A percentile compares a stretch with the other conserved stretches of the same genome.
These are phyloP conservation scores for Notoglanidium macrostoma DNA, from an alignment of 2,797 vertebrate species.

Conservation along the genomic window DNA sequence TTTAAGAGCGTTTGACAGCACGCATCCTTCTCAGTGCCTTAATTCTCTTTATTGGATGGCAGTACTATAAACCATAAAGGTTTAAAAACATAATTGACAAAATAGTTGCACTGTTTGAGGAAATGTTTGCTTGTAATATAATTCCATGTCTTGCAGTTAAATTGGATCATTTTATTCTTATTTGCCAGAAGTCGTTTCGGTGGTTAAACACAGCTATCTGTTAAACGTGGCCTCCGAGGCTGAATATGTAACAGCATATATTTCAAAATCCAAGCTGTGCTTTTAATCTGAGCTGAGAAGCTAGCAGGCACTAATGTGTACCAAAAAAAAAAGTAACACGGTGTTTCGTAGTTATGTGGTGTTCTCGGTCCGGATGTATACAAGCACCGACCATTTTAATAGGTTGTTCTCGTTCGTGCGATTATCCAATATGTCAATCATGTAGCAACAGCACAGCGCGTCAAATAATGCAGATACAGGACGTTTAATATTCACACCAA, in stretches of 20 bases:
- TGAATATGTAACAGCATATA: background rate
- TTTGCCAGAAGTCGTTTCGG: background rate
- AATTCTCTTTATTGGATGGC: background rate
- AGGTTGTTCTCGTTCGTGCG: background rate
- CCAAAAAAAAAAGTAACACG: no score
- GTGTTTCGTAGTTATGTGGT: background rate
- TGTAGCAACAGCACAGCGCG: no score
- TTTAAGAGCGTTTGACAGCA: background rate
- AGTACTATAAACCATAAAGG: background rate
- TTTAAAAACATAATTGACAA: background rate
- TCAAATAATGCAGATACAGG: background rate
- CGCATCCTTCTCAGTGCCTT: background rate
- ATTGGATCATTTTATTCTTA: background rate
- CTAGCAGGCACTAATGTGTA: background rate
- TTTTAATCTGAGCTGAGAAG: background rate
- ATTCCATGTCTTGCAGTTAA: background rate
- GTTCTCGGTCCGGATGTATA: background rate
- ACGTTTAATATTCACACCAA: background rate
- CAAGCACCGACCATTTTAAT: background rate
- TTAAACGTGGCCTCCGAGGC: slow-evolving; percentile 4
- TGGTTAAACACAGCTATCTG: background rate
- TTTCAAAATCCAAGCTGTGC: background rate
- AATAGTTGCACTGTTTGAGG: background rate
- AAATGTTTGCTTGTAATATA: background rate
- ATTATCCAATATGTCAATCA: background rate